Base-by-base conservation (phyloP, 2,113 vertebrate species). In the Polypterus bichir region DNA sequence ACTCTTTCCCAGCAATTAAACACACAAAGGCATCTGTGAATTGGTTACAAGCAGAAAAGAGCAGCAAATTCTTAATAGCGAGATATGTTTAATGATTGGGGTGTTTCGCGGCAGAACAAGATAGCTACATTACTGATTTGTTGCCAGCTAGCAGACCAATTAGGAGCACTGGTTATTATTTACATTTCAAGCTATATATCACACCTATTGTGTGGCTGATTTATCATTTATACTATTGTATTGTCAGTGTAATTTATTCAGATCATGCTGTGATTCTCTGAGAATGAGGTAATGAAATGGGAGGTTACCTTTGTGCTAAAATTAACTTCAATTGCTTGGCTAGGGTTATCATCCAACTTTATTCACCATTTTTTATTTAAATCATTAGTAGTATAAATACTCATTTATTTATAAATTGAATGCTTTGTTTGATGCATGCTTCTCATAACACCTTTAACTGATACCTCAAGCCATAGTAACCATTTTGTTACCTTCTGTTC, bases 111-210 rank as follows among this genome's bases (percentile, higher is more conserved):
- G 76, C 71, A 60, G 76, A 70, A 76, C 55, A 56, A 62, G 71
- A 72, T 64, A 74, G 69, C 75, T 67, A 54, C 64, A 73, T 78
- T 81, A 73, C 79, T 77, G 85, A 85, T 89, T 85, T 87, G 84
- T 89, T 89, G 79, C 80, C 75, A 76, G 81, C 81, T 83, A 88
- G 81, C 3, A 71, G 80, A 79, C 89, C 89, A 91, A 91, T 91
- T 92, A 92, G 88, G 75, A 74, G 73, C 64, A 69, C 78, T 79
- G 83, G 85, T 83, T 87, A 89, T 89, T 92, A 91, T 94, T 93
- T 94, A 93, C 89, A 92, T 92, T 89, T 90, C 75, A 63, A 77
- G 78, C 88, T 84, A 92, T 92, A 86, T 78, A 92, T 95, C 90
- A 93, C 86, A 76, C 83, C 88, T 89, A 89, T 88, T 77, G 74